Evolutionary conservation across 2,113 vertebrate species (phyloP).

Genomic region (Psephotus haematonotus): DNA sequence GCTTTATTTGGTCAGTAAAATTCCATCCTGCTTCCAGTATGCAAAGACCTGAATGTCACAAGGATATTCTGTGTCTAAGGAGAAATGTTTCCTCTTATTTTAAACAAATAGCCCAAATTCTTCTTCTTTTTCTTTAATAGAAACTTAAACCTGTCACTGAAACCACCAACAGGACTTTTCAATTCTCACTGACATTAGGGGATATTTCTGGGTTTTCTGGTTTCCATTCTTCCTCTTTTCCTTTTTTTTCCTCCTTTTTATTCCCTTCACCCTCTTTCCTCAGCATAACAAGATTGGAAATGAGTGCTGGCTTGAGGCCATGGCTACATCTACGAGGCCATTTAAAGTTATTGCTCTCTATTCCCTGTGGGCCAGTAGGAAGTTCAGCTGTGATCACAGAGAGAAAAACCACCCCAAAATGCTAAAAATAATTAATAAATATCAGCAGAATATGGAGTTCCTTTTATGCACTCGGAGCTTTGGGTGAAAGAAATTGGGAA

Average conservation of each 20-base stretch:
- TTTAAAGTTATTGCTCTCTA: constrained; percentile 67
- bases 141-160: constrained; percentile 56
- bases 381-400: constrained; percentile 65
- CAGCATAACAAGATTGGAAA: constrained; percentile 55
- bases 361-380: constrained; percentile 61
- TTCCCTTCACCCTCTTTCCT: background rate
- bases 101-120: constrained; percentile 69
- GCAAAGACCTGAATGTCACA: constrained; percentile 70
- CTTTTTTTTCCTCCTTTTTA: background rate
- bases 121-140: constrained; percentile 43
- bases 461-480: background rate
- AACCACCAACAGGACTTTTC: constrained; percentile 59
- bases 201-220: constrained; percentile 55
- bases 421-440: background rate
- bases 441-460: background rate
- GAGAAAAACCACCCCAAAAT: background rate
- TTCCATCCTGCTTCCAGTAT: constrained; percentile 65
- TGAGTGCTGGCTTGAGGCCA: constrained; percentile 68
- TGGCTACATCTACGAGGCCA: constrained; percentile 54
- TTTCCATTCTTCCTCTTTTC: constrained; percentile 47
- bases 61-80: constrained; percentile 72
- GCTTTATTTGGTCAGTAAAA: constrained; percentile 72
- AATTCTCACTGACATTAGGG: constrained; percentile 43
- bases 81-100: constrained; percentile 74
- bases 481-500: background rate